Percentiles rank a stretch among this genome's conserved stretches.
phyloP scores from a whole-genome alignment of 2,113 vertebrate species.

The Argyrosomus japonicus region DNA sequence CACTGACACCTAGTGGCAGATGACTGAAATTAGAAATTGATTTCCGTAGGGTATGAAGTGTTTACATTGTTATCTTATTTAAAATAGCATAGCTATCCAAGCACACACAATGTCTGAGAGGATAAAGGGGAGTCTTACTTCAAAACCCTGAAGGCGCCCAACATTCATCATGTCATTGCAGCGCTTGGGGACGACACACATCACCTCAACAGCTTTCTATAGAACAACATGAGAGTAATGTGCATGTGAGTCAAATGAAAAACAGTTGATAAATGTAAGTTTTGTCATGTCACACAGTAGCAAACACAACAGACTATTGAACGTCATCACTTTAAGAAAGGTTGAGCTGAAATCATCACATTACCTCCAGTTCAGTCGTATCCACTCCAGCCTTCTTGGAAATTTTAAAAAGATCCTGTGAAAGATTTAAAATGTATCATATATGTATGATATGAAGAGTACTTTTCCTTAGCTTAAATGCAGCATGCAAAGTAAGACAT shows the following conservation, averaged over 20 bases:
- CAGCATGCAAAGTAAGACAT: background rate
- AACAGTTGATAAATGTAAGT: background rate
- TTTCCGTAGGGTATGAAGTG: background rate
- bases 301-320: background rate
- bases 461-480: slow-evolving; percentile 2
- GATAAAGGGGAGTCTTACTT: slow-evolving; percentile 84
- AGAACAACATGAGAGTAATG: background rate
- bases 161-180: slow-evolving; percentile 99
- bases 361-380: slow-evolving; percentile 94
- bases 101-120: background rate
- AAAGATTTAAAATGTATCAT: background rate
- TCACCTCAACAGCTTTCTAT: slow-evolving; percentile 98
- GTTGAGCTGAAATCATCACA: slow-evolving; percentile 7
- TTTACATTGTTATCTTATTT: background rate
- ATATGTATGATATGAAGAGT: background rate
- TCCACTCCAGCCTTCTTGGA: slow-evolving; percentile 95
- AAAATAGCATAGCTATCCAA: background rate
- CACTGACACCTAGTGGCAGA: slow-evolving; percentile 61
- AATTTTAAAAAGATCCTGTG: slow-evolving; percentile 95
- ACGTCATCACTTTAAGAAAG: background rate
- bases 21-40: background rate
- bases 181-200: slow-evolving; percentile 98
- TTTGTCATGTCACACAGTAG: background rate
- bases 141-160: slow-evolving; percentile 97
- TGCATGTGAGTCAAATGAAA: background rate